These are phyloP conservation scores for Plutella xylostella DNA, from an alignment of 2,888 invertebrate genomes.

Conservation along the genomic window DNA sequence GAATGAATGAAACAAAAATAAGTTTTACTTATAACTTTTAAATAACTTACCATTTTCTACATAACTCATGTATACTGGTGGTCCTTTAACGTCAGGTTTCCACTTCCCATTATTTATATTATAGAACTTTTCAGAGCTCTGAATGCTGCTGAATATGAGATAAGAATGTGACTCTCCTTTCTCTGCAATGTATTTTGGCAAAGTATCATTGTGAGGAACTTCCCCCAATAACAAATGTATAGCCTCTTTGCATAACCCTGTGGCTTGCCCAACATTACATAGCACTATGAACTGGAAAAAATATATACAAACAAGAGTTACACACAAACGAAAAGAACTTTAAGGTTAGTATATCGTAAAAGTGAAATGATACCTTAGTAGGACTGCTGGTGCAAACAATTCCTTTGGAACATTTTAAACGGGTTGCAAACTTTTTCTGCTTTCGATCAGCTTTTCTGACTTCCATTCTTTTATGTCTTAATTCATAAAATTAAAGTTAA, in stretches of 20 bases:
- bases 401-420: slow-evolving; percentile 41
- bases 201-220: slow-evolving; percentile 58
- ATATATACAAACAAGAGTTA: neutral
- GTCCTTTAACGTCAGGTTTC: slow-evolving; percentile 66
- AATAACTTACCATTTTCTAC: slow-evolving; percentile 65
- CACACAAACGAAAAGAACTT: slow-evolving; percentile 10
- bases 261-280: slow-evolving; percentile 90
- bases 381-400: slow-evolving; percentile 33
- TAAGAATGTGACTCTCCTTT: slow-evolving; percentile 87
- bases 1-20: neutral
- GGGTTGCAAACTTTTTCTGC: slow-evolving; percentile 45
- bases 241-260: slow-evolving; percentile 77
- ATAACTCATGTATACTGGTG: slow-evolving; percentile 75
- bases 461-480: slow-evolving; percentile 16
- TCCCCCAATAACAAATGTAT: slow-evolving; percentile 70
- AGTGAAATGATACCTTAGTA: slow-evolving; percentile 9
- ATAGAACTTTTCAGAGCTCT: slow-evolving; percentile 69
- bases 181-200: slow-evolving; percentile 76
- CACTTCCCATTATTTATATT: slow-evolving; percentile 70
- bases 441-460: slow-evolving; percentile 43
- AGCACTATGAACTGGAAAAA: slow-evolving; percentile 76
- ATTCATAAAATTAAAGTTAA: slow-evolving; percentile 1
- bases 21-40: neutral
- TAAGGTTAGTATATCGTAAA: neutral
- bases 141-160: slow-evolving; percentile 66